Conservation (phyloP, 2,888 invertebrate species). For the Electrophaes corylata region DNA sequence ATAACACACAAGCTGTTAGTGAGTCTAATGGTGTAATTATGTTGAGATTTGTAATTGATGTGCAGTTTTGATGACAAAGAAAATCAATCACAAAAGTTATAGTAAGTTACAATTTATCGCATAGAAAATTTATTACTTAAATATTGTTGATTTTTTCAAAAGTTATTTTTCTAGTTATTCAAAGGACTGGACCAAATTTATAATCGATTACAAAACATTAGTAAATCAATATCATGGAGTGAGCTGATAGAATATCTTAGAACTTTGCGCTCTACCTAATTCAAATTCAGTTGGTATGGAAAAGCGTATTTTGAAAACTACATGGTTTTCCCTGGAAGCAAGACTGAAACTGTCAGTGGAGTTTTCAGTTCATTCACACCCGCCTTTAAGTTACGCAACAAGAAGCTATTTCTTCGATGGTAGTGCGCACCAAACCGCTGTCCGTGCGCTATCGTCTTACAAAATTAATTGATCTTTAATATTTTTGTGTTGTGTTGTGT, state of each 20-base stretch:
- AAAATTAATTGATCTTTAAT: constrained; percentile 14
- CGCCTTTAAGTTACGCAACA: constrained; percentile 38
- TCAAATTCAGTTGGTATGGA: neutral
- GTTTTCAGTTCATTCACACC: constrained; percentile 46
- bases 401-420: constrained; percentile 44
- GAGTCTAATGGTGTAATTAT: constrained; percentile 25
- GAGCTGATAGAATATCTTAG: neutral
- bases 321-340: neutral
- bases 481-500: constrained; percentile 6
- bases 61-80: neutral
- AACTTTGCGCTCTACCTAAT: neutral
- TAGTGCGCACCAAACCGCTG: constrained; percentile 27
- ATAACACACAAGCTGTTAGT: constrained; percentile 15
- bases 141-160: too few species aligned
- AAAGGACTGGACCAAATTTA: too few species aligned
- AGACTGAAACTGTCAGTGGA: constrained; percentile 12
- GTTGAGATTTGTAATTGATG: neutral
- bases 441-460: constrained; percentile 21
- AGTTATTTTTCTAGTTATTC: too few species aligned
- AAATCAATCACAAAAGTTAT: too few species aligned
- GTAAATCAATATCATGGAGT: neutral
- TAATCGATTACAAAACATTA: too few species aligned
- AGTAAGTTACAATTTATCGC: too few species aligned
- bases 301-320: neutral
- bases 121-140: too few species aligned